Evolutionary conservation across 2,797 vertebrate species (phyloP), one percentile per base, ranked within the genome.

Genomic region (Labeo calbasu): DNA sequence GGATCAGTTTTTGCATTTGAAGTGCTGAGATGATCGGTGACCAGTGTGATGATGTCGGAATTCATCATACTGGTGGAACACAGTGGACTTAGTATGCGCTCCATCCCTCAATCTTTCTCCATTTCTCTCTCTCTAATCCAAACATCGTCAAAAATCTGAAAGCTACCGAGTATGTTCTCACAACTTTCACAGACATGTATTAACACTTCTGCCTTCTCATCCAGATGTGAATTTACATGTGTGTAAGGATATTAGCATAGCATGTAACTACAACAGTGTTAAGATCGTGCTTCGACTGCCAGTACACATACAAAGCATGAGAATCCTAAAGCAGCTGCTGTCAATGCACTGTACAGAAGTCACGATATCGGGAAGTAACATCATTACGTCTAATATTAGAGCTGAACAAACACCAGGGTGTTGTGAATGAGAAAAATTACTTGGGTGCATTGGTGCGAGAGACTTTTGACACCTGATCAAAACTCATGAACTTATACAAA

Each of bases 211-310:
- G 73, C 21, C 32, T 55, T 57, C 32, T 57, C 53, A 32, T 32
- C 32, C 53, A 77, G 53, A 77, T 61, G 75, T 23, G 36, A 77
- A 77, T 77, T 77, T 59, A 46, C 36, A 77, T 59, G 13, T 75
- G 51, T 55, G 28, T n/a, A 40, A 75, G 72, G 51, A 76, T 21
- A 76, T 36, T 40, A 32, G 36, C 36, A n/a, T 57, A 40, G 9
- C 21, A 17, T 19, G 53, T n/a, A 23, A 36, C 73, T 57, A 76
- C 32, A 57, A 10, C 12, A 15, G 21, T 23, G 73, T 32, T 76
- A 23, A 76, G 4, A 76, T 61, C 8, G 9, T 19, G 10, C 55
- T 61, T 77, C 11, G 15, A 46, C n/a, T 28, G n/a, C n/a, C 36
- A 59, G 17, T 65, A 4, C 10, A 50, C 43, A 65, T 2, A 23